phyloP scores from a whole-genome alignment of 2,113 vertebrate genomes.

The Vimba vimba region DNA sequence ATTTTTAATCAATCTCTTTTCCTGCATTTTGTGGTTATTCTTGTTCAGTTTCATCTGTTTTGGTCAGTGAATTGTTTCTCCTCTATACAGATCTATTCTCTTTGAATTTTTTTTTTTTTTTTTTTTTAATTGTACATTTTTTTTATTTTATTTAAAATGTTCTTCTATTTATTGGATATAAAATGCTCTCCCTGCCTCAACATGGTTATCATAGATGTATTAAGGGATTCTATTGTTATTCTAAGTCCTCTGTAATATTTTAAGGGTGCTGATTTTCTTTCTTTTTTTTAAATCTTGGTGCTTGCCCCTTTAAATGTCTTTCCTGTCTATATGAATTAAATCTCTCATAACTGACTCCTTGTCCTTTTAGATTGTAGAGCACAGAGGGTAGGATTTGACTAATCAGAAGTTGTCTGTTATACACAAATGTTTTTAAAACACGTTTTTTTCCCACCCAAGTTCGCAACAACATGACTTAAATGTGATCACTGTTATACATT shows the following conservation, averaged over 20 bases:
- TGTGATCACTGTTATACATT: constrained; percentile 7
- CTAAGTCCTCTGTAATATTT: constrained; percentile 66
- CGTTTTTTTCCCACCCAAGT: constrained; percentile 19
- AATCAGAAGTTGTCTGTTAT: constrained; percentile 71
- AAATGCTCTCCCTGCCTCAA: constrained; percentile 36
- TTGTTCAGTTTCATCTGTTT: constrained; percentile 47
- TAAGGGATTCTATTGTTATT: constrained; percentile 59
- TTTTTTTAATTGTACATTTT: constrained; percentile 71
- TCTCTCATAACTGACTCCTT: constrained; percentile 73
- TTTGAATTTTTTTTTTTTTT: constrained; percentile 41
- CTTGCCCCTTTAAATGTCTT: constrained; percentile 64
- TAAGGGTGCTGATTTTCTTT: constrained; percentile 58
- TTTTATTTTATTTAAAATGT: constrained; percentile 80
- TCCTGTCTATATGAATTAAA: constrained; percentile 69
- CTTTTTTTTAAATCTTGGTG: constrained; percentile 58
- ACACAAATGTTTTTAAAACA: constrained; percentile 33
- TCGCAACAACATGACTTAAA: background rate
- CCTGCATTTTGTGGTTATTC: constrained; percentile 56
- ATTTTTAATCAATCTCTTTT: constrained; percentile 54
- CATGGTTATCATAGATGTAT: constrained; percentile 63
- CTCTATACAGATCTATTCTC: constrained; percentile 68
- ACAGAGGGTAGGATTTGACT: constrained; percentile 70
- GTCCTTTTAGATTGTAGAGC: constrained; percentile 74
- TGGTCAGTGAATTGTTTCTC: constrained; percentile 66
- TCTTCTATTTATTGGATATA: constrained; percentile 64